These are phyloP conservation scores for Papilio aristodemus DNA, from an alignment of 1,140 invertebrate species.

Conservation along the genomic window DNA sequence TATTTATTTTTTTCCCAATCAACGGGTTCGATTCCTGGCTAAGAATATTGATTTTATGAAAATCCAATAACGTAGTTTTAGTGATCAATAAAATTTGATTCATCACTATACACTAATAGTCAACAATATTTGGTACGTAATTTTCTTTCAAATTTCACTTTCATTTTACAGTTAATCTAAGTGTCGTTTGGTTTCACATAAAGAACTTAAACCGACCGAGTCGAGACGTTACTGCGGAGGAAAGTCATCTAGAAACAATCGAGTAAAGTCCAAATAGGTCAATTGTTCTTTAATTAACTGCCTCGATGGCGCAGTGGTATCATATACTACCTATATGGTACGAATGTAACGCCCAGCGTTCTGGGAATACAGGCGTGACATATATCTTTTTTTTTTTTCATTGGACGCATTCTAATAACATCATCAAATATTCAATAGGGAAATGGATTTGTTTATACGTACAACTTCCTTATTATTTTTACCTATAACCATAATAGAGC, in stretches of 20 bases:
- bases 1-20: too few species aligned
- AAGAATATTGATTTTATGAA: too few species aligned
- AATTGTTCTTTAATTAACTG: slow-evolving; percentile 62
- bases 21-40: too few species aligned
- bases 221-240: not conserved
- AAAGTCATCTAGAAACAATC: slow-evolving; percentile 45
- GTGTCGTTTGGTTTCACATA: not conserved
- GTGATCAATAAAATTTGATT: too few species aligned
- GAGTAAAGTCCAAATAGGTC: slow-evolving; percentile 53
- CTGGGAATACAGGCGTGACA: too few species aligned
- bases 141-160: not conserved
- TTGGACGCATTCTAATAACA: slow-evolving; percentile 27
- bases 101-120: too few species aligned
- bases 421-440: slow-evolving; percentile 30
- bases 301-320: too few species aligned
- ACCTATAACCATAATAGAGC: not conserved
- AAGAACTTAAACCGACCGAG: not conserved
- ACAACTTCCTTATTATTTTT: slow-evolving; percentile 5
- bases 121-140: too few species aligned
- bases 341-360: too few species aligned
- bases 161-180: not conserved
- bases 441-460: not conserved
- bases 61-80: too few species aligned
- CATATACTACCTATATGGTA: too few species aligned
- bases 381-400: too few species aligned